phyloP scores from a whole-genome alignment of 2,888 invertebrate species.

The Drosophila stalkeri region DNA sequence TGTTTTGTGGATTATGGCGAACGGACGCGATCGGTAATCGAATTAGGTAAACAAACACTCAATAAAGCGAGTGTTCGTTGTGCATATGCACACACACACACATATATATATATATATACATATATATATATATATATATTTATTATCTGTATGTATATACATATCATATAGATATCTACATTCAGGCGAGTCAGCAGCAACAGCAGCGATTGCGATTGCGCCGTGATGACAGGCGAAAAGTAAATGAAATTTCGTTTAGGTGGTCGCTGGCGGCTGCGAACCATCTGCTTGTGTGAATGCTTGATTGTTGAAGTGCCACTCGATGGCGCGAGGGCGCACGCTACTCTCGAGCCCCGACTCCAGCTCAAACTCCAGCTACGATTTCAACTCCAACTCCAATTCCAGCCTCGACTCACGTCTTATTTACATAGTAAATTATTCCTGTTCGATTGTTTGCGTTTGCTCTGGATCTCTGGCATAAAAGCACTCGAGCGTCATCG shows the following conservation, averaged over 20 bases:
- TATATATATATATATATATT: neutral
- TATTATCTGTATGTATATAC: slow-evolving; percentile 1
- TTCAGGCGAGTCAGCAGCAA: slow-evolving; percentile 50
- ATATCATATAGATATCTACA: slow-evolving; percentile 28
- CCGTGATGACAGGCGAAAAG: slow-evolving; percentile 74
- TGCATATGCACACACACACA: slow-evolving; percentile 54
- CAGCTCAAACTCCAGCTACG: slow-evolving; percentile 1
- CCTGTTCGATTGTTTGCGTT: slow-evolving; percentile 80
- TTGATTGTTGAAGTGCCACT: slow-evolving; percentile 81
- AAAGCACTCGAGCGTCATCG: slow-evolving; percentile 77
- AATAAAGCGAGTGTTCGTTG: slow-evolving; percentile 77
- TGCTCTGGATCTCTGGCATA: slow-evolving; percentile 77
- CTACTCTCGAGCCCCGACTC: slow-evolving; percentile 61
- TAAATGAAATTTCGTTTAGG: slow-evolving; percentile 79
- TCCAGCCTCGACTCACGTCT: slow-evolving; percentile 53
- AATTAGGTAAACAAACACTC: slow-evolving; percentile 81
- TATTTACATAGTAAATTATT: slow-evolving; percentile 82
- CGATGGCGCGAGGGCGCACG: slow-evolving; percentile 76
- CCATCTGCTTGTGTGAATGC: slow-evolving; percentile 80
- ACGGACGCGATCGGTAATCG: slow-evolving; percentile 81
- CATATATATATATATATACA: neutral
- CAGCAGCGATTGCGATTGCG: slow-evolving; percentile 62
- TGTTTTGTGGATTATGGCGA: slow-evolving; percentile 76
- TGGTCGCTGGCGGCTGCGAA: slow-evolving; percentile 71
- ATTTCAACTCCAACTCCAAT: neutral